Conservation (phyloP, 2,888 invertebrate genomes). For the Corythucha ciliata region DNA sequence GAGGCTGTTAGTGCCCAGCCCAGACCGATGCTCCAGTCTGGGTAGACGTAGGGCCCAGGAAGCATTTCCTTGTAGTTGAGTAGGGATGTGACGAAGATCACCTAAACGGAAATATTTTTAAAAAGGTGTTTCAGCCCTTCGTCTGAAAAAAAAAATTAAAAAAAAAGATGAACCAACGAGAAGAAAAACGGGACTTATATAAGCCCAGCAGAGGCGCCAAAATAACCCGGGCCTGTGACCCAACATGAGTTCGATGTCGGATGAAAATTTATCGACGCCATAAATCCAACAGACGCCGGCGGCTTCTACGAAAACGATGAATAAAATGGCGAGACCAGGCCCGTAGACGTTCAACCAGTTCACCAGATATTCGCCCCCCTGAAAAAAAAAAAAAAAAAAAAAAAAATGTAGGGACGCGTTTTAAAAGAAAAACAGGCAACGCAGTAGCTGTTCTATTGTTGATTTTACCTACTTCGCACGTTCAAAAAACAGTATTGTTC, state of each 20-base stretch:
- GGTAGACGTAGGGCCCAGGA: slow-evolving; percentile 60
- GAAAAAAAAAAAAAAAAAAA: slow-evolving; percentile 21
- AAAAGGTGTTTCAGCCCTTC: background rate
- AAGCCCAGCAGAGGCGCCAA: slow-evolving; percentile 79
- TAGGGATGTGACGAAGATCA: slow-evolving; percentile 74
- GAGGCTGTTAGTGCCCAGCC: slow-evolving; percentile 77
- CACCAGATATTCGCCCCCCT: slow-evolving; percentile 82
- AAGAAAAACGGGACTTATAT: slow-evolving; percentile 75
- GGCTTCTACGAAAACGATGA: slow-evolving; percentile 84
- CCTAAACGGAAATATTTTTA: slow-evolving; percentile 41
- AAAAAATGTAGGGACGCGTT: background rate
- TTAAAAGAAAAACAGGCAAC: background rate
- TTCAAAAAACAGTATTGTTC: no score
- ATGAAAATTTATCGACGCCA: slow-evolving; percentile 69
- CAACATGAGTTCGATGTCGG: slow-evolving; percentile 73
- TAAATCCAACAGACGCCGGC: slow-evolving; percentile 86
- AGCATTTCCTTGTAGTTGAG: slow-evolving; percentile 72
- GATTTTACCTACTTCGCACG: no score
- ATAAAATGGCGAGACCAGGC: slow-evolving; percentile 75
- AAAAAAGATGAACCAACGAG: slow-evolving; percentile 47
- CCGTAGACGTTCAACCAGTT: slow-evolving; percentile 81
- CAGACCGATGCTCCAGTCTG: slow-evolving; percentile 68
- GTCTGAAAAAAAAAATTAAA: background rate
- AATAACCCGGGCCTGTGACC: slow-evolving; percentile 67
- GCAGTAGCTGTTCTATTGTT: no score